phyloP scores from a whole-genome alignment of 35 echinoderm and acorn worm genomes.

The Chiridota heheva region DNA sequence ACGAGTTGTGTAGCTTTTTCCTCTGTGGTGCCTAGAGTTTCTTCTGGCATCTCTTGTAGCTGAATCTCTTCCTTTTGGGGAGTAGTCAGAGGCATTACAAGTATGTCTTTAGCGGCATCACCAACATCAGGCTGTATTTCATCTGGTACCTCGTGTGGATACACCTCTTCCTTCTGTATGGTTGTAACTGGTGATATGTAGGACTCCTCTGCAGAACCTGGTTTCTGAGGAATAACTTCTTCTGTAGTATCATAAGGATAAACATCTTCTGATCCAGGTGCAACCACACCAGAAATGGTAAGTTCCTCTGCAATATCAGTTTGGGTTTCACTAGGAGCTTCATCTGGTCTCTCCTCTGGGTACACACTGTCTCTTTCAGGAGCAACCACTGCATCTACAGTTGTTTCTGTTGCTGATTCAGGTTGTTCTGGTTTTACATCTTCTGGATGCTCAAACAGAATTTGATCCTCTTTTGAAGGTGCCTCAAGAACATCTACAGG shows the following conservation, averaged over 20 bases:
- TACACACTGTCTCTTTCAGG: no score
- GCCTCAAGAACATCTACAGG: background rate
- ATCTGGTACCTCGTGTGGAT: background rate
- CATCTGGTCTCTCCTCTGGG: background rate
- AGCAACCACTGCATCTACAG: background rate
- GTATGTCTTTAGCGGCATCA: no score
- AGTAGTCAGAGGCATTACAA: background rate
- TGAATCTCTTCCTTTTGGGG: constrained; percentile 38
- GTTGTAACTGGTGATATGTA: constrained; percentile 18
- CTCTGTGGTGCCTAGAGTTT: background rate
- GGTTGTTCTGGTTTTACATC: constrained; percentile 39
- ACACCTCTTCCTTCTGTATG: constrained; percentile 7
- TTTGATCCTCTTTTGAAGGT: constrained; percentile 20
- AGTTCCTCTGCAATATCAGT: constrained; percentile 10
- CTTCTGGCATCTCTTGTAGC: background rate
- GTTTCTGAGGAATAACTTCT: constrained; percentile 2
- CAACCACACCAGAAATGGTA: background rate
- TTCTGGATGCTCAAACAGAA: constrained; percentile 28
- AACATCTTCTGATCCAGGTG: no score
- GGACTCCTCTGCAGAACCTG: constrained; percentile 18
- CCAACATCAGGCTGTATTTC: background rate
- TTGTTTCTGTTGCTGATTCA: background rate
- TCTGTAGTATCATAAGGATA: no score
- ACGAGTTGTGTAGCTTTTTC: background rate
- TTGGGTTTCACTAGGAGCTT: background rate